Evolutionary conservation across 2,888 invertebrate genomes (phyloP).

Genomic region (Neoaliturus tenellus): DNA sequence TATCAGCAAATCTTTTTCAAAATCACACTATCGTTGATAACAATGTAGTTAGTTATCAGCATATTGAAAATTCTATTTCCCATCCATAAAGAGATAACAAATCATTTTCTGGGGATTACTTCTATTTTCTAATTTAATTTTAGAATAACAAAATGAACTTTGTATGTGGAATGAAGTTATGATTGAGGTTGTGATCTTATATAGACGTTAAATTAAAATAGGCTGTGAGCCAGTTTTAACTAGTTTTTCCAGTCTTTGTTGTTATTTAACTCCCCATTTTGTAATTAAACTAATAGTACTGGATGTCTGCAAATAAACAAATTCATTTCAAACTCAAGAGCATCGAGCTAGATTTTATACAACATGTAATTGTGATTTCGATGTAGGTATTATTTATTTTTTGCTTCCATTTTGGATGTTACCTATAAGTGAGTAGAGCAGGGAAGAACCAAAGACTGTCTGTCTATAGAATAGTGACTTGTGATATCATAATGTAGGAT

Average conservation of each 20-base stretch:
- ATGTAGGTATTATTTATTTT: conserved; percentile 1
- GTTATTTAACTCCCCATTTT: not conserved
- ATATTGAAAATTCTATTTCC: too few relatives aligned
- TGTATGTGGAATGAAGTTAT: too few relatives aligned
- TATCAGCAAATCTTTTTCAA: too few relatives aligned
- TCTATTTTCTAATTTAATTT: too few relatives aligned
- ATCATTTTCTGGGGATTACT: too few relatives aligned
- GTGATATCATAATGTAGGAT: conserved; percentile 4
- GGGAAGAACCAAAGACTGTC: conserved; percentile 16
- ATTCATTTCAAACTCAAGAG: not conserved
- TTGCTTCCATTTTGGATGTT: conserved; percentile 34
- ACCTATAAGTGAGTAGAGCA: not conserved
- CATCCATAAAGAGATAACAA: too few relatives aligned
- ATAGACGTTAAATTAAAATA: too few relatives aligned
- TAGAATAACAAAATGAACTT: too few relatives aligned
- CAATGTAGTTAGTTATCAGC: too few relatives aligned
- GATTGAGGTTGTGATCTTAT: too few relatives aligned
- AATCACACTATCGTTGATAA: too few relatives aligned
- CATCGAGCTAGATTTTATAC: conserved; percentile 18
- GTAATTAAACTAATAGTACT: not conserved
- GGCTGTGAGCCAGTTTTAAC: too few relatives aligned
- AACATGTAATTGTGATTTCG: not conserved
- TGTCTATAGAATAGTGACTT: conserved; percentile 27
- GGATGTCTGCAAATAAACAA: not conserved
- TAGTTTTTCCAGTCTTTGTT: not conserved